A percentile compares a stretch with the other conserved stretches of the same genome.
Evolutionary conservation across 92 coral and sea anemone genomes (phyloP).

Genomic region (Zoanthus gigantus): DNA sequence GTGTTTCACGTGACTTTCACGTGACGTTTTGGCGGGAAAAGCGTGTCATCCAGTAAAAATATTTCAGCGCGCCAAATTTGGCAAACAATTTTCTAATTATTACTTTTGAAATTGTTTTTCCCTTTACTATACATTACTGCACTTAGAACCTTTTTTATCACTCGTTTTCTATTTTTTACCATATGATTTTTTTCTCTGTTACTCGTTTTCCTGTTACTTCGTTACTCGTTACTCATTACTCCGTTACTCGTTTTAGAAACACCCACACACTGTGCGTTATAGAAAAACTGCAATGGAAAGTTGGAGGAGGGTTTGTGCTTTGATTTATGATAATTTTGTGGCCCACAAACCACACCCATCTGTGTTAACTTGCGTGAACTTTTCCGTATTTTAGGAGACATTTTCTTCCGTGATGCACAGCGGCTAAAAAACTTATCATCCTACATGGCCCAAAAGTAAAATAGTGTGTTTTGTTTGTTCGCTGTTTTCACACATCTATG

Average conservation of each 20-base stretch:
- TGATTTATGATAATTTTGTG: not conserved
- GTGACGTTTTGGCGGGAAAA: no score
- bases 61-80: no score
- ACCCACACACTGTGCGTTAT: not conserved
- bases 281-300: not conserved
- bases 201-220: no score
- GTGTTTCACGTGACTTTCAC: no score
- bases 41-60: no score
- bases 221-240: no score
- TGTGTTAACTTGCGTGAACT: not conserved
- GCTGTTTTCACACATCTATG: not conserved
- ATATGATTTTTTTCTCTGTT: no score
- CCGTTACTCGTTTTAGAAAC: no score
- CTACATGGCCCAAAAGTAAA: not conserved
- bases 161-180: no score
- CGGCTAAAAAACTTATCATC: not conserved
- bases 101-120: no score
- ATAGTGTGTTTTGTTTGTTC: not conserved
- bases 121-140: not conserved
- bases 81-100: no score
- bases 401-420: not conserved
- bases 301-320: not conserved
- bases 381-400: not conserved
- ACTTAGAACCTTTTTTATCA: not conserved
- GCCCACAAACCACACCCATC: not conserved